Conservation (phyloP, 2,797 vertebrate species). For the Malacoraja senta region DNA sequence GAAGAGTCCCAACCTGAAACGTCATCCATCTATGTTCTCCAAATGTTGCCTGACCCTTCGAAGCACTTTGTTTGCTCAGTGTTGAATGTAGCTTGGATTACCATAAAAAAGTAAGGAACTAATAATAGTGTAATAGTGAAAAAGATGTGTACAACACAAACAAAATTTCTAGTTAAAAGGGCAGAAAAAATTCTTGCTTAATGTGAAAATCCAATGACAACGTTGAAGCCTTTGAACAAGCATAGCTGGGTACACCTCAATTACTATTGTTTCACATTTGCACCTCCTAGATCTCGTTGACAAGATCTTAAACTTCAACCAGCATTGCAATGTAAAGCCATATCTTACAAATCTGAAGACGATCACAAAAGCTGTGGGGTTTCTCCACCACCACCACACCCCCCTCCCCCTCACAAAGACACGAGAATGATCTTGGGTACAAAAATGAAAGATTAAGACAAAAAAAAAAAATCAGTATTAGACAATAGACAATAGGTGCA, state of each 20-base stretch:
- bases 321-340: not conserved
- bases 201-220: not conserved
- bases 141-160: not conserved
- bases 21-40: too few species aligned
- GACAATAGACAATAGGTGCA: too few species aligned
- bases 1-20: too few species aligned
- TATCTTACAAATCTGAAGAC: not conserved
- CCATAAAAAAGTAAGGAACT: constrained; percentile 1
- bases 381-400: too few species aligned
- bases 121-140: not conserved
- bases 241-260: not conserved
- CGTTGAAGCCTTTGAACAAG: not conserved
- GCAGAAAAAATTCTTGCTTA: not conserved
- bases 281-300: not conserved
- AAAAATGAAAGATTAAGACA: not conserved
- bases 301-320: not conserved
- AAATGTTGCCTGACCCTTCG: too few species aligned
- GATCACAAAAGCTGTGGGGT: not conserved
- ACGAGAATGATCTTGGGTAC: not conserved
- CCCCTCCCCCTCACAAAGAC: too few species aligned
- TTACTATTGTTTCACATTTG: not conserved
- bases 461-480: not conserved
- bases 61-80: not conserved
- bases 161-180: not conserved
- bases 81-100: not conserved